These are phyloP conservation scores for Onychostruthus taczanowskii DNA, from an alignment of 2,113 vertebrate species.

Conservation along the genomic window DNA sequence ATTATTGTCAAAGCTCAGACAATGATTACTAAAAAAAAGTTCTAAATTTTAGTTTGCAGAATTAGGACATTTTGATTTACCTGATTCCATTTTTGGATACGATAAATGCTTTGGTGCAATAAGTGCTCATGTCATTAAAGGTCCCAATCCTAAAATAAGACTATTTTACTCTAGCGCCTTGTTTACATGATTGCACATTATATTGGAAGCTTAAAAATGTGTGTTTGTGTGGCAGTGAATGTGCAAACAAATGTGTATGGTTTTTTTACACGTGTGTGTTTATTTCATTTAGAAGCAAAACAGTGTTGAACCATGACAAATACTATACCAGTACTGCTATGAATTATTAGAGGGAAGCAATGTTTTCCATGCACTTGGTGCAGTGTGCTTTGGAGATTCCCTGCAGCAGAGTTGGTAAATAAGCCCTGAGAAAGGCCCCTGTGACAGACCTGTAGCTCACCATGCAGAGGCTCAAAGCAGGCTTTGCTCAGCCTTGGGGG, in stretches of 20 bases:
- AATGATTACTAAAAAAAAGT: not conserved
- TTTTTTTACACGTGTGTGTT: not conserved
- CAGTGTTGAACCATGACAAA: not conserved
- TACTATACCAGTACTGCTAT: not conserved
- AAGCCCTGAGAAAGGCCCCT: fast-evolving
- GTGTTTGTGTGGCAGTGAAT: not conserved
- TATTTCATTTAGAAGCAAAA: not conserved
- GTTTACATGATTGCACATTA: not conserved
- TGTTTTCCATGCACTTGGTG: not conserved
- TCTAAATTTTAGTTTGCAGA: not conserved
- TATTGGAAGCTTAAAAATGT: not conserved
- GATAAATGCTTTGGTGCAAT: not conserved
- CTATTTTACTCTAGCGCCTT: not conserved
- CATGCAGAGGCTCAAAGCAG: fast-evolving
- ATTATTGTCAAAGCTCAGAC: not conserved
- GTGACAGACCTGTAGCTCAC: fast-evolving
- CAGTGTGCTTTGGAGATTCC: not conserved
- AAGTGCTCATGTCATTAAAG: not conserved
- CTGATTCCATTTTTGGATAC: not conserved
- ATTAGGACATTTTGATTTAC: not conserved
- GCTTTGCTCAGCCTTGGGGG: not conserved
- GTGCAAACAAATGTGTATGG: not conserved
- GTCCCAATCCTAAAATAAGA: not conserved
- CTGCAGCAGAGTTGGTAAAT: too few species aligned
- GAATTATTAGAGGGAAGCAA: not conserved